Evolutionary conservation across 2,888 invertebrate species (phyloP).

Genomic region (Acanthosepion esculentum): DNA sequence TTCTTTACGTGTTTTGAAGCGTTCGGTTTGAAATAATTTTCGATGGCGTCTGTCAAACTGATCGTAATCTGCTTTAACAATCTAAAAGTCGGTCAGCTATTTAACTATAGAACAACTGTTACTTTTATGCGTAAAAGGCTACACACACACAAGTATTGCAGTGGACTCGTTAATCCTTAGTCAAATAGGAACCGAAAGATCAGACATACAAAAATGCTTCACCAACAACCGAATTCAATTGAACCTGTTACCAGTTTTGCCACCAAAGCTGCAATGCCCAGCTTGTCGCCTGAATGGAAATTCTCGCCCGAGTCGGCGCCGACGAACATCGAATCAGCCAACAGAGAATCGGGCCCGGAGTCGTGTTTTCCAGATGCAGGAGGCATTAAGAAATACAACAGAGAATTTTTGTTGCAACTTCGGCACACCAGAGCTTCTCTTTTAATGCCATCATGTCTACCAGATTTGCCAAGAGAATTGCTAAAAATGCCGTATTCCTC

Average conservation of each 20-base stretch:
- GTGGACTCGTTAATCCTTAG: neutral
- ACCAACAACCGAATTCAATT: neutral
- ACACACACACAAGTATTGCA: neutral
- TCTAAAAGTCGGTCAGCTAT: no score
- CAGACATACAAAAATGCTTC: neutral
- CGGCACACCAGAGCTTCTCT: conserved; percentile 34
- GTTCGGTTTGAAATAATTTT: no score
- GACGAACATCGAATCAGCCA: neutral
- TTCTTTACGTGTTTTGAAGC: no score
- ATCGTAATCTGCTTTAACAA: no score
- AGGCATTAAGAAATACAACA: neutral
- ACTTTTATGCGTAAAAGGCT: neutral
- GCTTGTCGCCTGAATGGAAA: neutral
- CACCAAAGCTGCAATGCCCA: neutral
- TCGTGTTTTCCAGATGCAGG: neutral
- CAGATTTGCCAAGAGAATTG: conserved; percentile 23
- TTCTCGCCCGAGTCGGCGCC: neutral
- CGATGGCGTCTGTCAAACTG: no score
- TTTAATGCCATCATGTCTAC: conserved; percentile 2
- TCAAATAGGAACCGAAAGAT: neutral
- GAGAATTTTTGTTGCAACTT: neutral
- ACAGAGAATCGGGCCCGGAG: neutral
- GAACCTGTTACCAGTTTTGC: neutral
- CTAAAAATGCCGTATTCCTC: conserved; percentile 25
- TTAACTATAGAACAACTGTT: neutral